A percentile compares a stretch with the other conserved stretches of the same genome.
phyloP scores from a whole-genome alignment of 2,888 invertebrate genomes.

The Sinotaia quadrata region DNA sequence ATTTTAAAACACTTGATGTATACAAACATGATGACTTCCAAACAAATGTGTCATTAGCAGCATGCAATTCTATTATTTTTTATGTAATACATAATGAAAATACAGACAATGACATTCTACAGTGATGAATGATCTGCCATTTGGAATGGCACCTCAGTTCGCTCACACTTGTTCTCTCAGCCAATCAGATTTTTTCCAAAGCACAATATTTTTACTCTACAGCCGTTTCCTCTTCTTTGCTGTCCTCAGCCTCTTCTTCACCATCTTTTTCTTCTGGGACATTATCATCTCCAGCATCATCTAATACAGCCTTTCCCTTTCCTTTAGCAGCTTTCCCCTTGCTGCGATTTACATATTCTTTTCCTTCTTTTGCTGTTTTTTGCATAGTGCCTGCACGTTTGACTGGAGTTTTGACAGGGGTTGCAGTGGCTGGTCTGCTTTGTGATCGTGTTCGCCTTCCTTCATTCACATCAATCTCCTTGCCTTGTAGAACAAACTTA shows the following conservation, averaged over 20 bases:
- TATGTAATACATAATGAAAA: too few species aligned
- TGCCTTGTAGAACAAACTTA: conserved; percentile 47
- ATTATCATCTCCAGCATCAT: conserved; percentile 2
- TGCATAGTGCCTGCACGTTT: conserved; percentile 67
- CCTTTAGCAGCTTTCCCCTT: conserved; percentile 44
- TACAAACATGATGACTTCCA: too few species aligned
- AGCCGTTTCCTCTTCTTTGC: conserved; percentile 14
- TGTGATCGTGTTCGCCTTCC: conserved; percentile 60
- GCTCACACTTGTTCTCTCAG: conserved; percentile 23
- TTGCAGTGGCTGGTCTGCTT: conserved; percentile 40
- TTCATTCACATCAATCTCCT: conserved; percentile 50
- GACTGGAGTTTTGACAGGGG: conserved; percentile 49
- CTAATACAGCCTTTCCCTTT: conserved; percentile 23
- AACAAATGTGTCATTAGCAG: too few species aligned
- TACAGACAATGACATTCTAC: too few species aligned
- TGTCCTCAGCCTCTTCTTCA: conserved; percentile 24
- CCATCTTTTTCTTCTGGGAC: conserved; percentile 15
- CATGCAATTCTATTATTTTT: too few species aligned
- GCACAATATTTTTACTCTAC: conserved; percentile 12
- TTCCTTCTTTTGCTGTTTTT: conserved; percentile 81
- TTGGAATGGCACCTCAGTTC: conserved; percentile 12
- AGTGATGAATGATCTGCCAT: too few species aligned
- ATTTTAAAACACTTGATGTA: too few species aligned
- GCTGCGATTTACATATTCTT: conserved; percentile 56
- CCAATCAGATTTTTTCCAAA: not conserved